phyloP scores from a whole-genome alignment of 2,888 invertebrate genomes.

The Scaptomyza reducta region DNA sequence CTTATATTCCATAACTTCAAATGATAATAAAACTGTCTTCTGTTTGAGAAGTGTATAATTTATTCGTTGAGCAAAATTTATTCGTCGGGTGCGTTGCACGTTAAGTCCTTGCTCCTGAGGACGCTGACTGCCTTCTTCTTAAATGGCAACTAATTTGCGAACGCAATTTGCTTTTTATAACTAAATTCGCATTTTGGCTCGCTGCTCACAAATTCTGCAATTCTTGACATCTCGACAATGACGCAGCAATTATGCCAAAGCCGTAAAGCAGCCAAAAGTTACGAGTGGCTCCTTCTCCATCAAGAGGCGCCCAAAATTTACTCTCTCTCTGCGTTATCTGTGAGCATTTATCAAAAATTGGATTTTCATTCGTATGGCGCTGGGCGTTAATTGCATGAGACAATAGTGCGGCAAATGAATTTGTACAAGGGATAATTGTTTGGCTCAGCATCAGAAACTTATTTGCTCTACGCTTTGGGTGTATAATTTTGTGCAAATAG shows the following conservation, averaged over 20 bases:
- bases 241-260: constrained; percentile 73
- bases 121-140: constrained; percentile 55
- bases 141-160: constrained; percentile 79
- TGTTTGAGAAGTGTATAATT: constrained; percentile 21
- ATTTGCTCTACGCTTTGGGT: constrained; percentile 68
- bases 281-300: constrained; percentile 50
- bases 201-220: constrained; percentile 40
- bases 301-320: not conserved
- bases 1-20: too few relatives aligned
- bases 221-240: constrained; percentile 72
- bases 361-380: constrained; percentile 62
- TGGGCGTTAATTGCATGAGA: constrained; percentile 75
- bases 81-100: constrained; percentile 36
- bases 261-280: constrained; percentile 74
- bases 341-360: constrained; percentile 80
- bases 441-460: constrained; percentile 62
- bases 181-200: constrained; percentile 63
- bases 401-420: constrained; percentile 80
- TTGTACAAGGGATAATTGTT: constrained; percentile 79
- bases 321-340: constrained; percentile 51
- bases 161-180: constrained; percentile 78
- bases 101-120: constrained; percentile 49
- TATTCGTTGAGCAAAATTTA: constrained; percentile 18
- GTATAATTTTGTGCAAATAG: constrained; percentile 81
- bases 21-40: not conserved